Conservation (phyloP, 2,888 invertebrate species). For the Chromoteleia sp. region DNA sequence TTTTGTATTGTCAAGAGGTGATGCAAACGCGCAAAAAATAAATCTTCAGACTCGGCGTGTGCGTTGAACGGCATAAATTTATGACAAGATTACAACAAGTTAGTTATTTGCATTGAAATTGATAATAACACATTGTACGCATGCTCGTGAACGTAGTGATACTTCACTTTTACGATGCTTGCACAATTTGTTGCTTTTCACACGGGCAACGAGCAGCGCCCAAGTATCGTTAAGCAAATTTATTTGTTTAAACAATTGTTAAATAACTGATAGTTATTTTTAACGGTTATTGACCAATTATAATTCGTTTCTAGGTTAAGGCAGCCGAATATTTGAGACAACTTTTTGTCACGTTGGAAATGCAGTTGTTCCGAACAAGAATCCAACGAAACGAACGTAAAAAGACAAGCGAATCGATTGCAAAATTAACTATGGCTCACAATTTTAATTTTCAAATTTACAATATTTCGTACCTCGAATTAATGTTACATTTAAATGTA, state of each 20-base stretch:
- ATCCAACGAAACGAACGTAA: no score
- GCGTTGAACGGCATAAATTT: constrained; percentile 38
- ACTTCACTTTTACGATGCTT: constrained; percentile 46
- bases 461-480: no score
- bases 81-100: constrained; percentile 52
- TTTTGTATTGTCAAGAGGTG: constrained; percentile 34
- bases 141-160: constrained; percentile 30
- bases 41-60: constrained; percentile 15
- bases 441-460: no score
- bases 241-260: constrained; percentile 30
- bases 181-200: constrained; percentile 51
- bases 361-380: no score
- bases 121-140: constrained; percentile 47
- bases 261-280: no score
- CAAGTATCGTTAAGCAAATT: constrained; percentile 12
- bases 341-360: no score
- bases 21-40: constrained; percentile 42
- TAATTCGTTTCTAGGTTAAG: constrained; percentile 8
- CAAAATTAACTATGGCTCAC: no score
- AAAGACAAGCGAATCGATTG: no score
- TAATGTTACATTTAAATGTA: no score
- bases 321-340: neutral
- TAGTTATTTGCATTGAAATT: constrained; percentile 54
- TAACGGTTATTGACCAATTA: neutral
- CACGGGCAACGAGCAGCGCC: constrained; percentile 8